phyloP scores from a whole-genome alignment of 2,113 vertebrate species.

The Ictalurus punctatus region DNA sequence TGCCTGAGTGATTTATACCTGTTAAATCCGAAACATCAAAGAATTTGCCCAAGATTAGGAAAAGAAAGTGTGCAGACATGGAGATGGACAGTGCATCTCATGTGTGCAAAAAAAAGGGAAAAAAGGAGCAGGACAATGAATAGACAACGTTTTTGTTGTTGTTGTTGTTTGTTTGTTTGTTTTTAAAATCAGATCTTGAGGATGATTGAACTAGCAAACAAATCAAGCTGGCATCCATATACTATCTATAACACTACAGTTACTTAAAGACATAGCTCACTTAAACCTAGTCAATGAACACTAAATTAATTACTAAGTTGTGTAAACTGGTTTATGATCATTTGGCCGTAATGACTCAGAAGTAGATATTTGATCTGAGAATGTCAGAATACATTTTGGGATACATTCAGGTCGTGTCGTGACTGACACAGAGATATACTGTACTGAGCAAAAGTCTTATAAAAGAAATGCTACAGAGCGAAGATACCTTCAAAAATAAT shows the following conservation, averaged over 20 bases:
- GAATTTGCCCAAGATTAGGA: not conserved
- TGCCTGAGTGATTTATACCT: not conserved
- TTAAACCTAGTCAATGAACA: not conserved
- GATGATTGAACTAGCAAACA: not conserved
- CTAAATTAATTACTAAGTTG: not conserved
- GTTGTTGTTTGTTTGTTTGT: too few relatives aligned
- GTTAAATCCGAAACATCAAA: not conserved
- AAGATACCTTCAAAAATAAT: too few relatives aligned
- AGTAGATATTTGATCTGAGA: not conserved
- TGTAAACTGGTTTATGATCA: not conserved
- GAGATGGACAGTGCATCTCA: not conserved
- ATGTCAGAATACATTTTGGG: not conserved
- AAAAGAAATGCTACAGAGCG: too few relatives aligned
- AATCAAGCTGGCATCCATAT: not conserved
- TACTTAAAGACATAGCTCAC: not conserved
- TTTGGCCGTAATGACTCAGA: not conserved
- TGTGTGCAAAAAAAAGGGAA: not conserved
- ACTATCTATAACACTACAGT: not conserved
- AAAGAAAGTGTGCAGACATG: not conserved
- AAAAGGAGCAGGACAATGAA: not conserved
- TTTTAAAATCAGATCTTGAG: too few relatives aligned
- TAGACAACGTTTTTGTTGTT: not conserved
- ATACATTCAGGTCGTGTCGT: not conserved
- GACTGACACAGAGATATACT: too few relatives aligned
- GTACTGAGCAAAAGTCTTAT: too few relatives aligned